These are phyloP conservation scores for Nemurella pictetii DNA, from an alignment of 2,888 invertebrate genomes.

Conservation along the genomic window DNA sequence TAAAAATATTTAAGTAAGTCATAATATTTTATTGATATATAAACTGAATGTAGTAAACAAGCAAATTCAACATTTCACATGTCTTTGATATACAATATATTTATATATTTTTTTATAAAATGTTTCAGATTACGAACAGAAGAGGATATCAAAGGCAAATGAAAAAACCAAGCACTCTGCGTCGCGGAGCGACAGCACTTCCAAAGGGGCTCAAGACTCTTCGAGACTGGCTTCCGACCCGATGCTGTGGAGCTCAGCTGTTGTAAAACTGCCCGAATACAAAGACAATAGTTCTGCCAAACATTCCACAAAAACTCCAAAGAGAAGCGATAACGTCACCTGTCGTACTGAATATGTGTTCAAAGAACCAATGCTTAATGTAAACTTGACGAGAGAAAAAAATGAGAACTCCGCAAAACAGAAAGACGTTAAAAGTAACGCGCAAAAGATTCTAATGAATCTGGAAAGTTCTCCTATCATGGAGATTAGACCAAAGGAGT, in stretches of 20 bases:
- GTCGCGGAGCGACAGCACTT: background rate
- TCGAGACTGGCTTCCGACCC: background rate
- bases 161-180: slow-evolving; percentile 34
- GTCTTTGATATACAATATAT: background rate
- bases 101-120: background rate
- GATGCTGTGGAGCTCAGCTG: slow-evolving; percentile 19
- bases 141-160: slow-evolving; percentile 26
- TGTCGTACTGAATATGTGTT: slow-evolving; percentile 39
- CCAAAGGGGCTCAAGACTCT: background rate
- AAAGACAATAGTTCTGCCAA: slow-evolving; percentile 19
- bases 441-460: slow-evolving; percentile 7
- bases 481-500: slow-evolving; percentile 34
- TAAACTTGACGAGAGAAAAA: slow-evolving; percentile 20
- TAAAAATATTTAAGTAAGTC: too few species aligned
- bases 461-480: slow-evolving; percentile 32
- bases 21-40: too few species aligned
- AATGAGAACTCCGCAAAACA: slow-evolving; percentile 28
- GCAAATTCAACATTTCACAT: background rate
- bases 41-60: too few species aligned
- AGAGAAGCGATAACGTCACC: slow-evolving; percentile 5
- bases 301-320: slow-evolving; percentile 17
- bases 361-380: slow-evolving; percentile 31
- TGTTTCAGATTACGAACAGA: slow-evolving; percentile 28
- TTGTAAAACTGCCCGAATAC: slow-evolving; percentile 32
- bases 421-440: slow-evolving; percentile 35